Base-by-base conservation (phyloP, 2,113 vertebrate species). In the Pedionomus torquatus region DNA sequence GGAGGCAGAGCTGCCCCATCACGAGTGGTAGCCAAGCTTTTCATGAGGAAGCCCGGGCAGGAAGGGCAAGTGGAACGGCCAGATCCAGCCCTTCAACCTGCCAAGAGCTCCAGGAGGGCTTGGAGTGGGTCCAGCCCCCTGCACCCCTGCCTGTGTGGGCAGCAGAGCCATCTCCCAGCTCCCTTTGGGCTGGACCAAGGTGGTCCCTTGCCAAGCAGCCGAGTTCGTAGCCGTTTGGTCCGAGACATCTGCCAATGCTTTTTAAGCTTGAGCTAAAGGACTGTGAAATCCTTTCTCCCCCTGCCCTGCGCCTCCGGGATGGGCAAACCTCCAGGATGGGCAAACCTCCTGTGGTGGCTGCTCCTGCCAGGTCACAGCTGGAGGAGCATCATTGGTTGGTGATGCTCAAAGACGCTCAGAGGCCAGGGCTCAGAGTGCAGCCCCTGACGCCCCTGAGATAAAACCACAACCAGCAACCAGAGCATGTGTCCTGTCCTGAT, bases 371-470 rank as follows among this genome's bases (percentile, higher is more conserved):
- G 39, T 18, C 2, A 0, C 60, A 60, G 48, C 24, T 13, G n/a
- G n/a, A 68, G 20, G 39, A n/a, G n/a, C n/a, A 69, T 33, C 2
- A 0, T 30, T 43, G 49, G 13, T 23, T 23, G 65, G 10, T 14
- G 70, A 24, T 49, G 55, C 63, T 31, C 65, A 52, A 52, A 65
- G 44, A 23, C 11, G 46, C 41, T 33, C 19, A 48, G n/a, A 6
- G 41, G 7, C 24, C 19, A 30, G 19, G 11, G 11, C 10, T 52
- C 13, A 26, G 61, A 11, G 28, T 1, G 5, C 1, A 0, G 31
- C 37, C 55, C 23, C 26, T 11, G 17, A 11, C 12, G 68, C 39
- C 61, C 52, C 30, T 24, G 17, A 63, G 49, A 17, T 48, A 51
- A 41, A 69, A 19, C 37, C 37, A 52, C 4, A 0, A 20, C 63